These are phyloP conservation scores for Malurus melanocephalus DNA, from an alignment of 2,113 vertebrate species.

Conservation along the genomic window DNA sequence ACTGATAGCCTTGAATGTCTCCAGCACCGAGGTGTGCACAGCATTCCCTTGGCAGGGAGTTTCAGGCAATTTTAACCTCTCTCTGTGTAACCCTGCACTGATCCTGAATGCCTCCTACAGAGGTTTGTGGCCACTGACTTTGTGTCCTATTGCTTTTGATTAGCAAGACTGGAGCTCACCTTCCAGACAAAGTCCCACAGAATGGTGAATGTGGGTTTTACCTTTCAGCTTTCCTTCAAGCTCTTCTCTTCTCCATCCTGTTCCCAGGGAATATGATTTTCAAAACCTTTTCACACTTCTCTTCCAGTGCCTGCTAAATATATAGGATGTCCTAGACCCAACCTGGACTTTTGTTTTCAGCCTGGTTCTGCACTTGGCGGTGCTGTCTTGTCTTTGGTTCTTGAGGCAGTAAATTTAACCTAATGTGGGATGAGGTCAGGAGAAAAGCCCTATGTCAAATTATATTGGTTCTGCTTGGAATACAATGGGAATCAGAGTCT, in stretches of 20 bases:
- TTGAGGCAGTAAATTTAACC: neutral
- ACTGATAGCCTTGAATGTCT: neutral
- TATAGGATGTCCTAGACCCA: neutral
- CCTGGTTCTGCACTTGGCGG: neutral
- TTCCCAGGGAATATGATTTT: neutral
- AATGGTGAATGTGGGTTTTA: accelerated
- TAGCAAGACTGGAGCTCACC: neutral
- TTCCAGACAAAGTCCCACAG: neutral
- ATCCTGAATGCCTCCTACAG: neutral
- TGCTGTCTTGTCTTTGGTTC: neutral
- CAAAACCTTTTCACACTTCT: neutral
- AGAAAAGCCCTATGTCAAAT: neutral
- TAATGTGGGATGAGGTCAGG: neutral
- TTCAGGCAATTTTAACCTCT: neutral
- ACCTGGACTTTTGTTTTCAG: neutral
- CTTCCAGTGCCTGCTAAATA: neutral
- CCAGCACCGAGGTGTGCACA: accelerated
- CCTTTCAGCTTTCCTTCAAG: neutral
- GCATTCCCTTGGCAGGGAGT: neutral
- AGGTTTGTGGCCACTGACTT: neutral
- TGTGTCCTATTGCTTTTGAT: neutral
- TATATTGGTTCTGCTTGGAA: neutral
- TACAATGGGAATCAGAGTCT: neutral
- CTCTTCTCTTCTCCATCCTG: neutral
- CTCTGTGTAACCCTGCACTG: neutral